Evolutionary conservation across 2,888 invertebrate species (phyloP).

Genomic region (Lithophane leautieri): DNA sequence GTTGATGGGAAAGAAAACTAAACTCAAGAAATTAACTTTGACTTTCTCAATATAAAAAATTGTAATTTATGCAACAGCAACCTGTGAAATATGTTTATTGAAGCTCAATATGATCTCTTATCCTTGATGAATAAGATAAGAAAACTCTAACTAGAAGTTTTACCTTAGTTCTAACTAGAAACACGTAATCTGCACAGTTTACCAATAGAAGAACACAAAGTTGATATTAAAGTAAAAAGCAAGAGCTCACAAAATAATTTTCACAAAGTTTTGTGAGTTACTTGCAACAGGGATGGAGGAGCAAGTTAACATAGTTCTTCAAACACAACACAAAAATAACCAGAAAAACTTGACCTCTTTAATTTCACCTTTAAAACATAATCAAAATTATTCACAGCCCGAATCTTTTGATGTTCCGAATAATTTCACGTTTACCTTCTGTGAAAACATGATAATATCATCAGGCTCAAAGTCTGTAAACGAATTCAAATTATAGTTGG

Average conservation of each 20-base stretch:
- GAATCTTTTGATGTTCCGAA: conserved; percentile 29
- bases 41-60: too few relatives aligned
- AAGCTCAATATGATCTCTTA: background rate
- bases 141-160: background rate
- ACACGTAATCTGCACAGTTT: conserved; percentile 8
- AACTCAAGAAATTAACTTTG: background rate
- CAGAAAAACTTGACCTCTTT: conserved; percentile 7
- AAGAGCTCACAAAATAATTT: conserved; percentile 19
- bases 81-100: background rate
- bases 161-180: too few relatives aligned
- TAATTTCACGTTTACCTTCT: conserved; percentile 9
- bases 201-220: conserved; percentile 23
- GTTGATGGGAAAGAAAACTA: background rate
- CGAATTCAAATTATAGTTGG: conserved; percentile 4
- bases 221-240: conserved; percentile 20
- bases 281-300: conserved; percentile 3
- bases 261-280: conserved; percentile 15
- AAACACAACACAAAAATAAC: background rate
- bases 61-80: background rate
- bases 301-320: conserved; percentile 14
- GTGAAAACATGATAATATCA: conserved; percentile 8
- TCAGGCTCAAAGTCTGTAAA: background rate
- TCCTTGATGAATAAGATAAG: background rate
- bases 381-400: conserved; percentile 22
- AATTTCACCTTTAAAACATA: conserved; percentile 21